Conservation (phyloP, 2,113 vertebrate species). For the Hiodon alosoides region DNA sequence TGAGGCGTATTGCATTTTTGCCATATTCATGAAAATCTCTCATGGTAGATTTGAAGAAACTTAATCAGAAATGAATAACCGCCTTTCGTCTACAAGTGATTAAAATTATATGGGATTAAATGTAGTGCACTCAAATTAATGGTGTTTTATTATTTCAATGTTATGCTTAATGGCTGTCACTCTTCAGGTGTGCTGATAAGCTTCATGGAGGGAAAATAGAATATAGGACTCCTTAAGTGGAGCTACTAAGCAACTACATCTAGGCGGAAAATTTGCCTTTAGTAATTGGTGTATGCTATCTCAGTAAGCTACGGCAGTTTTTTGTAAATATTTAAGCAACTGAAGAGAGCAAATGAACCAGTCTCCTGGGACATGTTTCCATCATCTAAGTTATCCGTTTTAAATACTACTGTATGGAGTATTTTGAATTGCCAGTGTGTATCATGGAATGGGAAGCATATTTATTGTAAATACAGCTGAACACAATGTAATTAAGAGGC, state of each 20-base stretch:
- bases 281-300: slow-evolving; percentile 25
- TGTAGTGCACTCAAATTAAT: not conserved
- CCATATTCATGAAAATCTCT: slow-evolving; percentile 7
- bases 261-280: not conserved
- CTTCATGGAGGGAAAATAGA: not conserved
- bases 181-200: not conserved
- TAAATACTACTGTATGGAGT: slow-evolving; percentile 30
- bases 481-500: slow-evolving; percentile 27
- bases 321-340: slow-evolving; percentile 23
- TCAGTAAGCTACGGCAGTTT: slow-evolving; percentile 27
- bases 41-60: not conserved
- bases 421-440: slow-evolving; percentile 30
- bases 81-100: not conserved
- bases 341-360: slow-evolving; percentile 22
- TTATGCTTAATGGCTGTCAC: not conserved
- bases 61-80: not conserved
- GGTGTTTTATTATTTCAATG: not conserved
- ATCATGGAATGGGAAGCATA: slow-evolving; percentile 34
- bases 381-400: slow-evolving; percentile 5
- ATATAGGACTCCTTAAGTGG: not conserved
- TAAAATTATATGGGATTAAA: not conserved
- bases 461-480: slow-evolving; percentile 57
- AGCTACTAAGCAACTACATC: slow-evolving; percentile 5
- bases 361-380: slow-evolving; percentile 32
- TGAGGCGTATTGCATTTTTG: not conserved